phyloP scores from a whole-genome alignment of 2,113 vertebrate genomes.

The Tenrec ecaudatus region DNA sequence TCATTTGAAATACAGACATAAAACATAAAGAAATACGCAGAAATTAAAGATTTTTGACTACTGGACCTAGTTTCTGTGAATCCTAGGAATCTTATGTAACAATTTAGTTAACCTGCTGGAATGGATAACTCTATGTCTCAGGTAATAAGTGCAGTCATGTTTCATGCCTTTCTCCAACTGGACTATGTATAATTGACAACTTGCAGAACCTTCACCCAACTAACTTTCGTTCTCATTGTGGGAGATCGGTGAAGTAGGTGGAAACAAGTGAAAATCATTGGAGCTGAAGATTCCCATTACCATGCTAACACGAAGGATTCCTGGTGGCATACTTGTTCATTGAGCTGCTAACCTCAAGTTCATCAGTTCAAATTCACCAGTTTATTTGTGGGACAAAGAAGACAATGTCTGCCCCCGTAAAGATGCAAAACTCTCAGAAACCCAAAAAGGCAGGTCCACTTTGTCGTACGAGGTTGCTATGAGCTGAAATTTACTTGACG shows the following conservation, averaged over 20 bases:
- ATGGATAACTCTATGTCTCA: too few relatives aligned
- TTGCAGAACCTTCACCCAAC: background rate
- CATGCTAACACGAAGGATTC: too few relatives aligned
- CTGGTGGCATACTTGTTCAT: too few relatives aligned
- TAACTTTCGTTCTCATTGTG: accelerated
- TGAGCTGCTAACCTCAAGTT: too few relatives aligned
- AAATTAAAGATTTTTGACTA: background rate
- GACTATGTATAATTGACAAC: background rate
- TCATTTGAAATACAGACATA: background rate
- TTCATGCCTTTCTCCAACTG: background rate
- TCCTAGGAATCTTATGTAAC: background rate
- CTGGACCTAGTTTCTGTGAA: background rate
- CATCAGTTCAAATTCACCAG: background rate
- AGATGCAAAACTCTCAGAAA: too few relatives aligned
- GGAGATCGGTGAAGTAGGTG: background rate
- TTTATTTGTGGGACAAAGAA: too few relatives aligned
- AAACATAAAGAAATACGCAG: background rate
- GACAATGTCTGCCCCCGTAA: too few relatives aligned
- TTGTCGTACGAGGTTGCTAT: too few relatives aligned
- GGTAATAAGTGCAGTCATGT: too few relatives aligned
- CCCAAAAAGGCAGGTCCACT: too few relatives aligned
- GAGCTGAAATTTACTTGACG: too few relatives aligned
- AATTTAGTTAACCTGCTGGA: too few relatives aligned
- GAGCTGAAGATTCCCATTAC: background rate
- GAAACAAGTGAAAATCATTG: background rate